phyloP scores from a whole-genome alignment of 2,113 vertebrate species.

The Podiceps cristatus region DNA sequence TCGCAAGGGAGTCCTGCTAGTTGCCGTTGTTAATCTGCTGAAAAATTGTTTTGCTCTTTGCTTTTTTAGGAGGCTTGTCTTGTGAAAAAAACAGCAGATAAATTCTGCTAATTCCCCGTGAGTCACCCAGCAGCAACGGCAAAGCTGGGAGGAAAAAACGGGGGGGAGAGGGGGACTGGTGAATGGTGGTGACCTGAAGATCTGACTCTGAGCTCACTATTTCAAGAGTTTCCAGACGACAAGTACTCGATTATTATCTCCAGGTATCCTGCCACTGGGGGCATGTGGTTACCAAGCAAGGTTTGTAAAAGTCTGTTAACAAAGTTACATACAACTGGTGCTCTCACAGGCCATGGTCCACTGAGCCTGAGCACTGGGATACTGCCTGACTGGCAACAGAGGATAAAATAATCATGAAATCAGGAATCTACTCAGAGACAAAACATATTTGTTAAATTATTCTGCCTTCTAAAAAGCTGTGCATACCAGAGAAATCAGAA shows the following conservation, averaged over 20 bases:
- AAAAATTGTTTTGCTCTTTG: not conserved
- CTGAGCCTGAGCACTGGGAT: not conserved
- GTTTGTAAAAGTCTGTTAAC: not conserved
- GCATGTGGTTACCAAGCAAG: not conserved
- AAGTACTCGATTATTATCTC: not conserved
- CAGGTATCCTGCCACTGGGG: not conserved
- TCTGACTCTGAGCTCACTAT: not conserved
- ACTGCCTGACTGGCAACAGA: not conserved
- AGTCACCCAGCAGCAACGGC: not conserved
- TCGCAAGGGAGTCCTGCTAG: not conserved
- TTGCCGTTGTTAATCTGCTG: not conserved
- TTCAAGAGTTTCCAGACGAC: not conserved
- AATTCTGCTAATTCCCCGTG: not conserved
- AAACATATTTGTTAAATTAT: not conserved
- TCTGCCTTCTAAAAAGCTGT: not conserved
- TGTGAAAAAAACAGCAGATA: not conserved
- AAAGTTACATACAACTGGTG: not conserved
- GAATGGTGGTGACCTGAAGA: not conserved
- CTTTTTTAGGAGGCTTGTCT: not conserved
- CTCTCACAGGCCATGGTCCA: not conserved
- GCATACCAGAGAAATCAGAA: not conserved
- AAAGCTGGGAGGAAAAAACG: not conserved
- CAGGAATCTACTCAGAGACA: not conserved
- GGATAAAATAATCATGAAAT: not conserved
- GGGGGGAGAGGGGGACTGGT: not conserved